These are phyloP conservation scores for Hozukius guyotensis DNA, from an alignment of 2,797 vertebrate species.

Conservation along the genomic window DNA sequence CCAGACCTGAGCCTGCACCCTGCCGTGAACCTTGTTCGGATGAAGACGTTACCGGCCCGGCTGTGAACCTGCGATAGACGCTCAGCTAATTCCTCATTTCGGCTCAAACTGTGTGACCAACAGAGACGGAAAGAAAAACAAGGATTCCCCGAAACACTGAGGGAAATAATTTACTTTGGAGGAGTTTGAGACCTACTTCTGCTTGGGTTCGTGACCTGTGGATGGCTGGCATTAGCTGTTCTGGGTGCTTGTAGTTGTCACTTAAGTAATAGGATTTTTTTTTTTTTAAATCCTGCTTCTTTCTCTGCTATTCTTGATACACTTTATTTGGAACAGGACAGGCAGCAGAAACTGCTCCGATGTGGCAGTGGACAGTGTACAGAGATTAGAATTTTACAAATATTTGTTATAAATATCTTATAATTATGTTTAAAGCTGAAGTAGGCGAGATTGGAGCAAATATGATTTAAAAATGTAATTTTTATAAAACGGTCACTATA, in stretches of 20 bases:
- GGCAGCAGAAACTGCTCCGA: not conserved
- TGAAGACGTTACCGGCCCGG: conserved; percentile 21
- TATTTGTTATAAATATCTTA: not conserved
- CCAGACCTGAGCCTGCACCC: conserved; percentile 23
- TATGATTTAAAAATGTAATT: too few relatives aligned
- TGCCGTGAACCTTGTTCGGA: conserved; percentile 27
- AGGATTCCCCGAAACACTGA: not conserved
- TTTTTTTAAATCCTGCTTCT: not conserved
- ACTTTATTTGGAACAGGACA: not conserved
- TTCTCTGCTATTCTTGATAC: not conserved
- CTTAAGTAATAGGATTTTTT: not conserved
- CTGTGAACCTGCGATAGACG: conserved; percentile 56
- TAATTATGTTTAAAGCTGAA: not conserved
- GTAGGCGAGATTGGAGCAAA: too few relatives aligned
- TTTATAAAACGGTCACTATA: too few relatives aligned
- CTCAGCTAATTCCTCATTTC: conserved; percentile 46
- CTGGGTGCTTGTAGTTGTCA: not conserved
- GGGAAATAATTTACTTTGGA: not conserved
- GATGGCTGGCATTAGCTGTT: not conserved
- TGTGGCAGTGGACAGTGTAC: not conserved
- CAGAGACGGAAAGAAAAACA: conserved; percentile 21
- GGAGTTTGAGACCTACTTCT: not conserved
- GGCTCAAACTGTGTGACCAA: conserved; percentile 37
- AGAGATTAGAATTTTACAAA: too few relatives aligned
- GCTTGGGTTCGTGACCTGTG: not conserved